Conservation (phyloP, 2,888 invertebrate species). For the Pseudolycoriella hygida region DNA sequence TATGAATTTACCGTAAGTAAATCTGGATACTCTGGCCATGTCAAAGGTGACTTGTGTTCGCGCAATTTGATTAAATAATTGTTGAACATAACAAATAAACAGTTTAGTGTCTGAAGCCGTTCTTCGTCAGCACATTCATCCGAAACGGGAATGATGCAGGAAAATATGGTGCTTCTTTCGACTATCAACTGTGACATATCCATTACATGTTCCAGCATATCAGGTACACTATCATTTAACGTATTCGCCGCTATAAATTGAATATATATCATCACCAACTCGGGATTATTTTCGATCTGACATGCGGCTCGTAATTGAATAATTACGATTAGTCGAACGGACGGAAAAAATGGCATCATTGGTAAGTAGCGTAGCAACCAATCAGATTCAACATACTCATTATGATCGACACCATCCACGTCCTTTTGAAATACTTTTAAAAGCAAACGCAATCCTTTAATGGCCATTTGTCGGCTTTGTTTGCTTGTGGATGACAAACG, state of each 20-base stretch:
- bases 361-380: slow-evolving; percentile 50
- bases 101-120: slow-evolving; percentile 43
- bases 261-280: slow-evolving; percentile 57
- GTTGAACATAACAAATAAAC: slow-evolving; percentile 53
- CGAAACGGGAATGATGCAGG: slow-evolving; percentile 51
- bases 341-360: slow-evolving; percentile 59
- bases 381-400: slow-evolving; percentile 9
- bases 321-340: slow-evolving; percentile 50
- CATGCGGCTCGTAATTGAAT: slow-evolving; percentile 67
- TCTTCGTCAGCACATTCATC: slow-evolving; percentile 21
- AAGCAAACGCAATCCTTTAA: slow-evolving; percentile 48
- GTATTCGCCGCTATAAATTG: slow-evolving; percentile 66
- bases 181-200: slow-evolving; percentile 85
- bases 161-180: slow-evolving; percentile 73
- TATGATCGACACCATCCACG: slow-evolving; percentile 22
- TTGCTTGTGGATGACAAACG: slow-evolving; percentile 68
- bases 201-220: slow-evolving; percentile 48
- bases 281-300: slow-evolving; percentile 77
- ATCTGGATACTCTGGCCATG: slow-evolving; percentile 28
- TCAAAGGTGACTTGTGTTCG: slow-evolving; percentile 24
- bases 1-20: slow-evolving; percentile 23
- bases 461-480: slow-evolving; percentile 58
- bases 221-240: slow-evolving; percentile 42
- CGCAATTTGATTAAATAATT: slow-evolving; percentile 52
- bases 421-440: slow-evolving; percentile 24